Conservation (phyloP, 2,113 vertebrate genomes). For the Prunella fulvescens region DNA sequence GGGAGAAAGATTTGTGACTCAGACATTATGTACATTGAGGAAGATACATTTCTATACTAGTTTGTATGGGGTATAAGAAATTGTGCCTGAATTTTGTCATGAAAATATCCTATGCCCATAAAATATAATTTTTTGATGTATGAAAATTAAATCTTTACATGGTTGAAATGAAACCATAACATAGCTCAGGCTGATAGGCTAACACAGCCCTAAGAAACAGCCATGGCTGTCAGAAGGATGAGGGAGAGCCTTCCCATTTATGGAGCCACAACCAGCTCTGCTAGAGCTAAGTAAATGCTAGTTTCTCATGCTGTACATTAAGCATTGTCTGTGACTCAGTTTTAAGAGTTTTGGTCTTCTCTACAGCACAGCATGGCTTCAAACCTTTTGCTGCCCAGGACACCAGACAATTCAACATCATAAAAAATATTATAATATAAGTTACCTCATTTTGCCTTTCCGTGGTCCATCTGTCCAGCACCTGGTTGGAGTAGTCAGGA, state of each 20-base stretch:
- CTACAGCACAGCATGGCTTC: not conserved
- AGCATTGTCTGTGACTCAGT: not conserved
- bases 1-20: not conserved
- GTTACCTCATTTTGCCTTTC: slow-evolving; percentile 17
- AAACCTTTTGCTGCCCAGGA: not conserved
- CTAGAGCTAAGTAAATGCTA: not conserved
- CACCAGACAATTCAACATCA: not conserved
- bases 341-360: not conserved
- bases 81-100: not conserved
- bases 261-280: not conserved
- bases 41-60: not conserved
- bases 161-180: not conserved
- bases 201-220: not conserved
- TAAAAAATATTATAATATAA: not conserved
- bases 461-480: slow-evolving; percentile 13
- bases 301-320: not conserved
- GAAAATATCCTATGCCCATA: not conserved
- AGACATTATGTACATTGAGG: not conserved
- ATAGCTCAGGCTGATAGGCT: not conserved
- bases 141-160: not conserved
- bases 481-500: not conserved
- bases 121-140: not conserved
- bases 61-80: not conserved
- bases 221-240: not conserved
- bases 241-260: not conserved